phyloP scores from a whole-genome alignment of 2,113 vertebrate genomes.

The Trogon melanurus region DNA sequence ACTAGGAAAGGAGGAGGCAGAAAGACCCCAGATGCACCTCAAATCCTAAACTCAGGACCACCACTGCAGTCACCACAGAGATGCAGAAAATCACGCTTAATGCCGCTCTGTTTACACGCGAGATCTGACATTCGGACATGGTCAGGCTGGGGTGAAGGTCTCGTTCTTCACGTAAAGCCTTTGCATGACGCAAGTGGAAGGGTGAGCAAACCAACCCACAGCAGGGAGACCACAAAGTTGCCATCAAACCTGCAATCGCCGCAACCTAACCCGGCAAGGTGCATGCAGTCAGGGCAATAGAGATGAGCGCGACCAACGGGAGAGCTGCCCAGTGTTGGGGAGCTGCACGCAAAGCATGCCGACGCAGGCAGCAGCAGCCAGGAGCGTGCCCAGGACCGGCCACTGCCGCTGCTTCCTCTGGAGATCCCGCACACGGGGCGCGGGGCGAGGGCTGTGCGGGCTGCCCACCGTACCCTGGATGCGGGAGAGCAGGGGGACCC shows the following conservation, averaged over 20 bases:
- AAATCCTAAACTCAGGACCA: background rate
- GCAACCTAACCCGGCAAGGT: background rate
- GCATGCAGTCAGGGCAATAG: background rate
- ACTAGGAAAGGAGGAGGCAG: background rate
- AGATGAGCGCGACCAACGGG: background rate
- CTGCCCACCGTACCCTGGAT: background rate
- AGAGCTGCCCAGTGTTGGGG: background rate
- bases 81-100: background rate
- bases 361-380: fast-evolving
- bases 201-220: background rate
- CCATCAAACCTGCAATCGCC: background rate
- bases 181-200: background rate
- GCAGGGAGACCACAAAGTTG: background rate
- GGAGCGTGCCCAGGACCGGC: background rate
- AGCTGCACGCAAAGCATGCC: background rate
- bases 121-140: background rate
- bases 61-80: background rate
- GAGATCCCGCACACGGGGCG: background rate
- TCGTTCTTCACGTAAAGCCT: fast-evolving
- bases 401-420: background rate
- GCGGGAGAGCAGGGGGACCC: background rate
- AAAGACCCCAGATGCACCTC: background rate
- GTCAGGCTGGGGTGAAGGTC: background rate
- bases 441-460: background rate
- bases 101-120: background rate